A percentile compares a stretch with the other conserved stretches of the same genome.
Conservation (phyloP, 37 sponge, comb jelly and placozoan genomes). For the Amphimedon queenslandica region DNA sequence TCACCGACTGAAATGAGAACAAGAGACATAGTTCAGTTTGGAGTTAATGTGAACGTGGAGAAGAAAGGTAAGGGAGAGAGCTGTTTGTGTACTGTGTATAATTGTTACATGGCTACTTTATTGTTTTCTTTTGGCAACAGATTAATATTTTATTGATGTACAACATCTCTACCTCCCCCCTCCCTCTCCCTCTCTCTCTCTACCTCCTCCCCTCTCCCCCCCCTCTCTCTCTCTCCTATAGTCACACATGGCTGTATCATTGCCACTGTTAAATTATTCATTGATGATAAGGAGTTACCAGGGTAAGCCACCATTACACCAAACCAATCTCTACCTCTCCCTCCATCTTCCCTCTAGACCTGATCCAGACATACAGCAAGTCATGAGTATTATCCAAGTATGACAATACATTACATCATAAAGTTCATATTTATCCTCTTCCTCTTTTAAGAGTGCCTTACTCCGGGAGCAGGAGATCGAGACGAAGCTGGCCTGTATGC, state of each 20-base stretch:
- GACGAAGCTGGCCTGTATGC: constrained; percentile 72
- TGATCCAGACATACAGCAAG: constrained; percentile 47
- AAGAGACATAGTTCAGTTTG: constrained; percentile 92
- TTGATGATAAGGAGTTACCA: constrained; percentile 53
- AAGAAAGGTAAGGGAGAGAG: constrained; percentile 47
- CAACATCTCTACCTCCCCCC: no score
- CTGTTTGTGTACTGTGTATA: background rate
- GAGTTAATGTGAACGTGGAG: constrained; percentile 94
- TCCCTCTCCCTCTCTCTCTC: no score
- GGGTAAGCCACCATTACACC: constrained; percentile 7
- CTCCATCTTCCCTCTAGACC: background rate
- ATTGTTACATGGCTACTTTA: background rate
- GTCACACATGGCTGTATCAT: constrained; percentile 97
- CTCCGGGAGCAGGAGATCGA: constrained; percentile 69
- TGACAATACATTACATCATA: background rate
- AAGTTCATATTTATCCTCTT: background rate
- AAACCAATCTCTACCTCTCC: background rate
- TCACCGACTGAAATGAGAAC: constrained; percentile 66
- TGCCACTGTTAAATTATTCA: constrained; percentile 55
- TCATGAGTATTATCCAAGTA: constrained; percentile 42
- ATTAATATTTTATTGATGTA: no score
- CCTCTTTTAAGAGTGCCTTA: constrained; percentile 38
- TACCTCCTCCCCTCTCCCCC: no score
- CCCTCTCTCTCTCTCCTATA: constrained; percentile 12
- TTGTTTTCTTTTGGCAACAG: no score